phyloP scores from a whole-genome alignment of 2,113 vertebrate species.

The Plestiodon gilberti region DNA sequence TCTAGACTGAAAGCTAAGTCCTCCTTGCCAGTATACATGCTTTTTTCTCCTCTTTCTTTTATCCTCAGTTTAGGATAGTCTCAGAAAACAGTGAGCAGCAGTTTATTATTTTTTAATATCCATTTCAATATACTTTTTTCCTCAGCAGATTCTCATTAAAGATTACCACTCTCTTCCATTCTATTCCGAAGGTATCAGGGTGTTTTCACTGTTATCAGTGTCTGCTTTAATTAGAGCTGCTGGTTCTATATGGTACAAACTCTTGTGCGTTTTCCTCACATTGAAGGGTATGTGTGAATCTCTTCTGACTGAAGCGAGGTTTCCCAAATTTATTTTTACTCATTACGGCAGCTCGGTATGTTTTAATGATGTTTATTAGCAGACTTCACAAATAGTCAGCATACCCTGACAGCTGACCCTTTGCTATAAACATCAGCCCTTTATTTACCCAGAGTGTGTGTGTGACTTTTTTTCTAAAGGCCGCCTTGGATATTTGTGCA shows the following conservation, averaged over 20 bases:
- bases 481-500: not conserved
- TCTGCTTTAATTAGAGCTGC: slow-evolving; percentile 41
- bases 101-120: slow-evolving; percentile 39
- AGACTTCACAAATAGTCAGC: slow-evolving; percentile 27
- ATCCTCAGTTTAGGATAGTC: not conserved
- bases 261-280: not conserved
- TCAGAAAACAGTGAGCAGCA: slow-evolving; percentile 13
- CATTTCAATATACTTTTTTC: slow-evolving; percentile 13
- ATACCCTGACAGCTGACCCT: slow-evolving; percentile 7
- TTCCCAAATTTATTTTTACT: slow-evolving; percentile 22
- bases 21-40: not conserved
- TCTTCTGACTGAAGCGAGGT: not conserved
- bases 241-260: not conserved
- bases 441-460: not conserved
- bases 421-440: slow-evolving; percentile 5
- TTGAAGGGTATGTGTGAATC: slow-evolving; percentile 3
- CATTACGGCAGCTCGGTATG: not conserved
- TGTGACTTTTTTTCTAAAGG: not conserved
- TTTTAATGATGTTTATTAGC: slow-evolving; percentile 31
- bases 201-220: slow-evolving; percentile 12
- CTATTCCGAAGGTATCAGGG: slow-evolving; percentile 23
- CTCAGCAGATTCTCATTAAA: slow-evolving; percentile 23
- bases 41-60: not conserved
- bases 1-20: not conserved
- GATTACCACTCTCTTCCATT: slow-evolving; percentile 16